Base-by-base conservation (phyloP, 2,797 vertebrate species). In the Paramormyrops hopkinsi region DNA sequence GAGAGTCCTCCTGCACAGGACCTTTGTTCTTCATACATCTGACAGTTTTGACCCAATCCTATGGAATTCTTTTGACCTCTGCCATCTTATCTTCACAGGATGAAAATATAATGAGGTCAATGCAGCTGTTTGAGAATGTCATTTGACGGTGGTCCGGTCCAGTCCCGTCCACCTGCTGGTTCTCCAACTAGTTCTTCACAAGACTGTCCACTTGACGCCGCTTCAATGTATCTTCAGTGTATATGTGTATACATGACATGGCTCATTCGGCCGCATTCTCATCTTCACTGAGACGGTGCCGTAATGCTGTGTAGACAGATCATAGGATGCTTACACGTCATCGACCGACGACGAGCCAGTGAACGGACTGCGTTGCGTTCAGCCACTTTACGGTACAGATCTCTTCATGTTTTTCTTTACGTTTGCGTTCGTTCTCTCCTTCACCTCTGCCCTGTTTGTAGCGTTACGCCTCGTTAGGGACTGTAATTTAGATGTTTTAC, bases 81-180 rank as follows among this genome's bases (percentile, higher is more conserved):
- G 89, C 65, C 91, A 44, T 54, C 53, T 90, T 94, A 88, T 91
- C 91, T 88, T 89, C 91, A 89, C 96, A 99, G 98, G 98, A 99
- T 94, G 98, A 99, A 94, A 99, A 99, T 93, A 99, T 99, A 94
- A 99, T 99, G 98, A 95, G 96, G 92, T 99, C 98, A 92, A 97
- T 99, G 94, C 98, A 99, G 94, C 98, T 99, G 91, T 99, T 99
- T 93, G 97, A 99, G 96, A 99, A 99, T 84, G 97, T 99, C 93
- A 99, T 99, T 93, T 99, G 98, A 95, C 93, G 94, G 93, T 92
- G 90, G 90, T 87, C 92, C 87, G 90, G 88, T 17, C 59, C 56
- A 0, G 2, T 56, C 5, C 46, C 5, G 25, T 37, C 79, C 44
- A 7, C 12, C 12, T 7, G 25, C 17, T 4, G 65, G 44, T 83